Base-by-base conservation (phyloP, 2,888 invertebrate genomes). In the Drosophila mimetica region DNA sequence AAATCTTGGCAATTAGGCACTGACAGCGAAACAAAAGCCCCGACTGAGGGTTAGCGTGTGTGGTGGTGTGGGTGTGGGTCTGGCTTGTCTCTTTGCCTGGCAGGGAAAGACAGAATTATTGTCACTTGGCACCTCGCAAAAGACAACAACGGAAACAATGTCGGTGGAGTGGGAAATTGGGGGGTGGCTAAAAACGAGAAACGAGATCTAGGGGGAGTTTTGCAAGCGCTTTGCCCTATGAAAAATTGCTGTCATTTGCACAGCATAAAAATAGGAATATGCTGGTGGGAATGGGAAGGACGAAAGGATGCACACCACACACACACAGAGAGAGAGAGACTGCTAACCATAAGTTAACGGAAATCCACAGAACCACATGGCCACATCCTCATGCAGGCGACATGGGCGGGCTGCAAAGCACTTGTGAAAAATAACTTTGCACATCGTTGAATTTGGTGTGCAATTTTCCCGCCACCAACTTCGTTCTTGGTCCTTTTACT, bases 401-500 rank as follows among this genome's bases (percentile, higher is more conserved):
- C 79, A 77, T 44, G 39, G 44, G 36, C 52, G 52, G 47, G 70
- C 76, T 74, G 83, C 79, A 76, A 85, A 87, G 84, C 88, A 85
- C 88, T 87, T 85, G 84, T 87, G 86, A 87, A 85, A 85, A 85
- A 85, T 85, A 85, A 87, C 86, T 84, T 85, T 81, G 82, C 82
- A 79, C 87, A 82, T 81, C 86, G 87, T 81, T 81, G 83, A 69
- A 78, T 84, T 81, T 84, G 76, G 79, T 86, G 79, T 81, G 76
- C 86, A 80, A 78, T 84, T 77, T 72, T 86, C 75, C 50, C 44
- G 14, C 51, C 16, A 34, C 13, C 22, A 18, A 39, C 18, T 13
- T 25, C 25, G n/a, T 30, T 18, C 11, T 52, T 37, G 44, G 36
- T 61, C 48, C 53, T 71, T 74, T 82, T 85, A 77, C 84, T 77